Evolutionary conservation across 2,888 invertebrate species (phyloP).

Genomic region (Drosophila pegasa): DNA sequence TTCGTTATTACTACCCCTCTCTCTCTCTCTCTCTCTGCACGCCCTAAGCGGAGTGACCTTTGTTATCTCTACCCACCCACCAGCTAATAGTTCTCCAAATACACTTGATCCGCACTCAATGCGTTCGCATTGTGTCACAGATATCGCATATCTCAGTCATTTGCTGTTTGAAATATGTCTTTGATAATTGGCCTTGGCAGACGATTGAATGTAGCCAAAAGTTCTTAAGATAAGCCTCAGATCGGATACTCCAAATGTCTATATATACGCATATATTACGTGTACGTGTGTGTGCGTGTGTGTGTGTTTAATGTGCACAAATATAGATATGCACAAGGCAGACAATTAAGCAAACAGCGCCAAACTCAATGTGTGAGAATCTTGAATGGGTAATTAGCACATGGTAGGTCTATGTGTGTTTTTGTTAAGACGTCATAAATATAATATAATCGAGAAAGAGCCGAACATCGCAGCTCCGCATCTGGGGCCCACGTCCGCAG

Average conservation of each 20-base stretch:
- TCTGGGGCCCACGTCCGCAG: conserved; percentile 28
- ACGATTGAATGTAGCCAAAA: neutral
- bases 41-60: neutral
- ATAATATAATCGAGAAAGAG: conserved; percentile 55
- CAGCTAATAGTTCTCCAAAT: neutral
- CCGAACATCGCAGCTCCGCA: conserved; percentile 45
- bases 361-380: conserved; percentile 69
- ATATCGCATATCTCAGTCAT: neutral
- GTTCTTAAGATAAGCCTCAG: neutral
- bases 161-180: neutral
- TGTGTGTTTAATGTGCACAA: neutral
- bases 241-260: neutral
- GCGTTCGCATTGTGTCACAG: neutral
- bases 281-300: neutral
- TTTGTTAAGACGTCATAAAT: conserved; percentile 55
- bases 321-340: conserved; percentile 27
- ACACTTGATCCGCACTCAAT: neutral
- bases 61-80: neutral
- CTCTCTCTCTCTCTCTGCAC: neutral
- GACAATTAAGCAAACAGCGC: conserved; percentile 38
- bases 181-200: conserved; percentile 7
- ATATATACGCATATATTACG: neutral
- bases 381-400: conserved; percentile 74
- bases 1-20: too few relatives aligned
- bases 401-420: conserved; percentile 41